phyloP scores from a whole-genome alignment of 2,113 vertebrate genomes.

The Hippocampus comes region DNA sequence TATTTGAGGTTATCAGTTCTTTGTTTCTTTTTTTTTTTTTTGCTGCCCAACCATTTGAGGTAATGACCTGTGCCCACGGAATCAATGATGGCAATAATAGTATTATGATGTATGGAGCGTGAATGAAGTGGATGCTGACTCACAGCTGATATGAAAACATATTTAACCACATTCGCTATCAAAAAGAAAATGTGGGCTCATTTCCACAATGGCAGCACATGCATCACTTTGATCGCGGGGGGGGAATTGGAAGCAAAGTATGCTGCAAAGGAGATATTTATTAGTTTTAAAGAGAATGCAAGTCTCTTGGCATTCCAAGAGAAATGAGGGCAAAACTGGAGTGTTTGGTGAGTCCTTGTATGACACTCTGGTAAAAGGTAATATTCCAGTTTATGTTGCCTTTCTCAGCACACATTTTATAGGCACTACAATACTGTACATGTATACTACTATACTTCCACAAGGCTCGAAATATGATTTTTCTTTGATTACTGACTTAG shows the following conservation, averaged over 20 bases:
- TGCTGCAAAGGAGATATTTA: neutral
- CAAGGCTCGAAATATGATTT: no score
- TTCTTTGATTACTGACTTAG: no score
- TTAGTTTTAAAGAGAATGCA: no score
- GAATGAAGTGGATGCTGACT: neutral
- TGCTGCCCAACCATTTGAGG: neutral
- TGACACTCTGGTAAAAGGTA: neutral
- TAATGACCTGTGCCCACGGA: neutral
- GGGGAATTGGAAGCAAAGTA: neutral
- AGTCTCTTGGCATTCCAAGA: no score
- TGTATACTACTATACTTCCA: no score
- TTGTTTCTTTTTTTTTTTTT: neutral
- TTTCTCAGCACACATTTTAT: no score
- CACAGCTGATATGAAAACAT: neutral
- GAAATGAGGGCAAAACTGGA: neutral
- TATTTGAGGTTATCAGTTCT: neutral
- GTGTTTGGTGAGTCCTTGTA: neutral
- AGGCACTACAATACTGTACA: no score
- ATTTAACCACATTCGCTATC: neutral
- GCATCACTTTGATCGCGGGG: neutral
- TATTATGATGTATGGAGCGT: neutral
- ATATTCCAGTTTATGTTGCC: no score
- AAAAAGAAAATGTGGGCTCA: neutral
- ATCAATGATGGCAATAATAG: neutral
- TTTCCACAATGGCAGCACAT: neutral